Percentiles rank a stretch among this genome's conserved stretches.
phyloP scores from a whole-genome alignment of 1,140 invertebrate species.

The Drosophila grimshawi region DNA sequence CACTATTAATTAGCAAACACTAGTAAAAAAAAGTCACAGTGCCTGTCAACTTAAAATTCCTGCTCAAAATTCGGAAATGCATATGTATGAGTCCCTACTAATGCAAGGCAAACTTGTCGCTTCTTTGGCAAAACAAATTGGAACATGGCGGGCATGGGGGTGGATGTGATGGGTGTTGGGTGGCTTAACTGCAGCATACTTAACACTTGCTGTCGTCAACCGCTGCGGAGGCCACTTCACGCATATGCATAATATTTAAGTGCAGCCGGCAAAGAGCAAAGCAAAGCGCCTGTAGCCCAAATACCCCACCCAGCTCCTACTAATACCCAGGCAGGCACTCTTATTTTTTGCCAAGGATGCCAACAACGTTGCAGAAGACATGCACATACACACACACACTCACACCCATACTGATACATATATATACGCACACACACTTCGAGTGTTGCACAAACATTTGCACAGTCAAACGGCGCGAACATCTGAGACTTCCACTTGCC shows the following conservation, averaged over 20 bases:
- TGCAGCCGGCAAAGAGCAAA: conserved; percentile 77
- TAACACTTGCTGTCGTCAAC: conserved; percentile 58
- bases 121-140: conserved; percentile 35
- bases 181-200: conserved; percentile 40
- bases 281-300: conserved; percentile 56
- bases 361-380: conserved; percentile 26
- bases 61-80: too few relatives aligned
- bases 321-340: conserved; percentile 42
- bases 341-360: conserved; percentile 66
- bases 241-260: conserved; percentile 81
- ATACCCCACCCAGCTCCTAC: background rate
- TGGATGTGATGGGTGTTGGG: background rate
- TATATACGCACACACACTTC: conserved; percentile 46
- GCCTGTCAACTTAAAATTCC: conserved; percentile 7
- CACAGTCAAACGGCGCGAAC: conserved; percentile 68
- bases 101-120: conserved; percentile 34
- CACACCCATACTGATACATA: too few relatives aligned
- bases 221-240: conserved; percentile 63
- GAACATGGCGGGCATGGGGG: conserved; percentile 14
- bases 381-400: conserved; percentile 8
- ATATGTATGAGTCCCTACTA: conserved; percentile 1
- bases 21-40: conserved; percentile 6
- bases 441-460: conserved; percentile 77
- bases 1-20: conserved; percentile 27
- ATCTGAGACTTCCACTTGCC: conserved; percentile 6